Percentiles rank a stretch among this genome's conserved stretches.
These are phyloP conservation scores for Melanerpes aurifrons DNA, from an alignment of 2,113 vertebrate genomes.

Conservation along the genomic window DNA sequence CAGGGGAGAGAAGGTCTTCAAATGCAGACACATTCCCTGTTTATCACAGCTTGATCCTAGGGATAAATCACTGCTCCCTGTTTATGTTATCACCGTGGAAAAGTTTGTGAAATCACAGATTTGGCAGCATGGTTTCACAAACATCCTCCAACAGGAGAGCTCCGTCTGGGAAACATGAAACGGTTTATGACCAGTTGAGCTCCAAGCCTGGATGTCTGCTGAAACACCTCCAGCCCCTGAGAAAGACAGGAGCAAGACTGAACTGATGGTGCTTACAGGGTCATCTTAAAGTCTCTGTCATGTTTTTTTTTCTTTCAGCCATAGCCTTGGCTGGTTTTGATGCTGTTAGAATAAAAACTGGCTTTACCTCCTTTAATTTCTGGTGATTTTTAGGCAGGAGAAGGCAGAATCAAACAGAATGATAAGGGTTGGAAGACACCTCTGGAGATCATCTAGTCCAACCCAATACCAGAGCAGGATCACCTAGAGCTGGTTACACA, in stretches of 20 bases:
- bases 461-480: no score
- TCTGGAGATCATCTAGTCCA: no score
- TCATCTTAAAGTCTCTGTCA: background rate
- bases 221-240: background rate
- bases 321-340: background rate
- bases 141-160: conserved; percentile 7
- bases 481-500: no score
- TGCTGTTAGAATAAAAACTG: background rate
- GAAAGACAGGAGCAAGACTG: background rate
- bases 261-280: accelerated
- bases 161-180: conserved; percentile 1
- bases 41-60: background rate
- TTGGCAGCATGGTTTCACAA: conserved; percentile 1
- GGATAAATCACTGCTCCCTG: conserved; percentile 34
- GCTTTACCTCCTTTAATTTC: background rate
- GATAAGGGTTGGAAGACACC: no score
- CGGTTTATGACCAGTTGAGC: background rate
- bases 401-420: background rate
- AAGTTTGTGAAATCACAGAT: conserved; percentile 50
- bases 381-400: background rate
- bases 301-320: background rate
- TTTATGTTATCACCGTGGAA: conserved; percentile 38
- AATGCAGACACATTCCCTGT: background rate
- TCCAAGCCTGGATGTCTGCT: background rate
- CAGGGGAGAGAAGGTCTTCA: background rate